phyloP scores from a whole-genome alignment of 2,113 vertebrate species.

The Urocitellus parryii region DNA sequence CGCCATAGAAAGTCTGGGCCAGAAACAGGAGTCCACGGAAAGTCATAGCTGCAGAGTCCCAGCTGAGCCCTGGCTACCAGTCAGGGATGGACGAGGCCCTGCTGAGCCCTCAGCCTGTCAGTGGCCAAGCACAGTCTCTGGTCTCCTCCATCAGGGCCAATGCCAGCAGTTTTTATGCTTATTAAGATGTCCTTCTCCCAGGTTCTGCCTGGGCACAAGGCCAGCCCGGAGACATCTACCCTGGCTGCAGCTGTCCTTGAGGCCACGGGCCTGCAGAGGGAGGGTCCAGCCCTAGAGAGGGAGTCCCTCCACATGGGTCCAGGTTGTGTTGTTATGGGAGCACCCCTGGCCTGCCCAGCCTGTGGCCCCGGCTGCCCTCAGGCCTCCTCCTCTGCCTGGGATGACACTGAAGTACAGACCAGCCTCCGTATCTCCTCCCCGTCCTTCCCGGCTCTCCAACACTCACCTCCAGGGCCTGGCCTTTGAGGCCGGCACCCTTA shows the following conservation, averaged over 20 bases:
- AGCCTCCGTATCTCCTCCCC: background rate
- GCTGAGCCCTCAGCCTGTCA: no score
- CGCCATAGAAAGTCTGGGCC: background rate
- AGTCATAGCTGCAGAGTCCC: background rate
- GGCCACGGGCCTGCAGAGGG: background rate
- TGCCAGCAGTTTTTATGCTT: background rate
- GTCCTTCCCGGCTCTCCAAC: fast-evolving
- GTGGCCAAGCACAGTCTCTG: background rate
- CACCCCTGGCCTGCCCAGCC: fast-evolving
- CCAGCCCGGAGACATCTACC: background rate
- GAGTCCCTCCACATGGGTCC: background rate
- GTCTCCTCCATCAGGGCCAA: background rate
- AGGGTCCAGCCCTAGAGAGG: background rate
- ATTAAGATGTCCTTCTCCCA: background rate
- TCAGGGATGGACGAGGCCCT: background rate
- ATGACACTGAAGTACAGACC: no score
- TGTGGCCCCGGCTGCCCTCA: background rate
- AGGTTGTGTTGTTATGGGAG: background rate
- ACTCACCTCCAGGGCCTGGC: background rate
- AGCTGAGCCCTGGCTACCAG: background rate
- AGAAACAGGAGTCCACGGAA: no score
- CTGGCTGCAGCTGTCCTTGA: background rate
- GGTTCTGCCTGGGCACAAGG: background rate
- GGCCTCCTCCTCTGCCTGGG: background rate
- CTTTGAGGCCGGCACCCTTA: background rate